Evolutionary conservation across 2,888 invertebrate genomes (phyloP), one percentile per base, ranked within the genome.

Genomic region (Lasioglossum vierecki): DNA sequence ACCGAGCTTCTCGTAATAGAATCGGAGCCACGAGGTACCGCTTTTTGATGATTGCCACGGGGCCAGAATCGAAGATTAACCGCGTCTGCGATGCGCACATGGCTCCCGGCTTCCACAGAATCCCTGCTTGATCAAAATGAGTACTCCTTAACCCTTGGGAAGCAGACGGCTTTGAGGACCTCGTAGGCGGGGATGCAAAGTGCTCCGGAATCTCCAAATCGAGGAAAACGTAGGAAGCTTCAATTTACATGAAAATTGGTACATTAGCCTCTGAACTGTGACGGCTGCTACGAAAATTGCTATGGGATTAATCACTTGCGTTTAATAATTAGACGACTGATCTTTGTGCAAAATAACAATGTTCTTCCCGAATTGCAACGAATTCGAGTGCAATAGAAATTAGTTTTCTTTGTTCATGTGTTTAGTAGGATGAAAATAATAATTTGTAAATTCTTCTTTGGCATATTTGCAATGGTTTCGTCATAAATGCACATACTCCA

Each of bases 31-130:
- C 18, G 9, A 35, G 22, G 13, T 44, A 53, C n/a, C 22, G 83
- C 30, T 66, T 88, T 83, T 80, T 46, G 79, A 78, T 83, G 76
- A 72, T 49, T 60, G 80, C 66, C 86, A 41, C 72, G 30, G 81
- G 82, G 88, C 70, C 68, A 81, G 79, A 84, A 86, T 88, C 68
- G 53, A 49, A 79, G 77, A 86, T 84, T 81, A 80, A 86, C 63
- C 75, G 83, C 60, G 66, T 74, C 85, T 80, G 75, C 35, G 63
- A 46, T 80, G 46, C 22, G 66, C 80, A 77, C 80, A 84, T 87
- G 83, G 83, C 84, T 83, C 76, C 76, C 41, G 82, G 83, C 68
- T 63, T 46, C 22, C 35, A 77, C 70, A 53, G 60, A 83, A 82
- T 71, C 73, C 60, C 68, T 73, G 49, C 44, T 35, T 53, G 86